phyloP scores from a whole-genome alignment of 2,797 vertebrate genomes.

The Alectoris magna region DNA sequence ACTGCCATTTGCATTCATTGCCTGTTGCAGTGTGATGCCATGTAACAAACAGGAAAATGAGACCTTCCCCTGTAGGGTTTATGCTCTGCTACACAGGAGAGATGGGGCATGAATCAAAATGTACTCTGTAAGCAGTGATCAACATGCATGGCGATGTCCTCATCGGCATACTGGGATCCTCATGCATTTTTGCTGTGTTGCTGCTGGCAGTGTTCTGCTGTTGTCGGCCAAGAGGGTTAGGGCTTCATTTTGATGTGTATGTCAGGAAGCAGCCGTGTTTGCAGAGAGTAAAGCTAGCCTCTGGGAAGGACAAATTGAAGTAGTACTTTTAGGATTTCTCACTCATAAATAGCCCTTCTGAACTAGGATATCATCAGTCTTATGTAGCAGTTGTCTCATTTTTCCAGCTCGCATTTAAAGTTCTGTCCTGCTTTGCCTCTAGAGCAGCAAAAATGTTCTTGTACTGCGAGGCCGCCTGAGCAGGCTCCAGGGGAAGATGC shows the following conservation, averaged over 20 bases:
- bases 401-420: not conserved
- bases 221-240: not conserved
- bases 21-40: not conserved
- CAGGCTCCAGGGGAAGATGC: not conserved
- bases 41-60: not conserved
- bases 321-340: not conserved
- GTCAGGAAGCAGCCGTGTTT: not conserved
- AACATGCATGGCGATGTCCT: not conserved
- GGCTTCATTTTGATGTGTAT: not conserved
- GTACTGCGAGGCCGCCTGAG: not conserved
- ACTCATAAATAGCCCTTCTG: not conserved
- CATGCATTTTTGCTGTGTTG: not conserved
- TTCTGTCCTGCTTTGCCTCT: not conserved
- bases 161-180: rapidly evolving
- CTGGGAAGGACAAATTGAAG: not conserved
- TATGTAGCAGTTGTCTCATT: rapidly evolving
- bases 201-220: not conserved
- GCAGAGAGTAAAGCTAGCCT: not conserved
- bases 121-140: not conserved
- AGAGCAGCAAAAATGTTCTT: not conserved
- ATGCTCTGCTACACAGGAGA: not conserved
- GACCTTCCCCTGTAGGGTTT: not conserved
- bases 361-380: not conserved
- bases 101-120: not conserved
- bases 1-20: not conserved